phyloP scores from a whole-genome alignment of 1,140 invertebrate genomes.

The Brachionus koreanus region DNA sequence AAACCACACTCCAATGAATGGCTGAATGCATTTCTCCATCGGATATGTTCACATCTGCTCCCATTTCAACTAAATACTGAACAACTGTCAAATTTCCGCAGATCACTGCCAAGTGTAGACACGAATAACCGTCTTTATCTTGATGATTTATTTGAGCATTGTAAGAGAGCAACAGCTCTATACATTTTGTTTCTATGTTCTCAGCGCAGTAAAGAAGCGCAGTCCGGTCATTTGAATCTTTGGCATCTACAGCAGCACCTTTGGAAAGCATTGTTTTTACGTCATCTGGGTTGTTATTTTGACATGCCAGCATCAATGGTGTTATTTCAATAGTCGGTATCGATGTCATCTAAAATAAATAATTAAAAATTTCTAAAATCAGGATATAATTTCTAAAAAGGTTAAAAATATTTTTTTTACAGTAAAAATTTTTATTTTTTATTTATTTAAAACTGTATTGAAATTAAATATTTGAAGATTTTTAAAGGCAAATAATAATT shows the following conservation, averaged over 20 bases:
- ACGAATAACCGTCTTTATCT: slow-evolving; percentile 88
- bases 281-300: slow-evolving; percentile 64
- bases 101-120: slow-evolving; percentile 70
- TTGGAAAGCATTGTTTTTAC: slow-evolving; percentile 48
- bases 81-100: slow-evolving; percentile 55
- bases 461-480: not conserved
- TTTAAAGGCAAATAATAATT: slow-evolving; percentile 5
- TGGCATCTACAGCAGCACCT: slow-evolving; percentile 58
- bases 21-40: slow-evolving; percentile 90
- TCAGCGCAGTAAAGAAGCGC: slow-evolving; percentile 84
- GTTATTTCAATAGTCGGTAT: slow-evolving; percentile 61
- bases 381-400: not conserved
- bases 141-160: slow-evolving; percentile 47
- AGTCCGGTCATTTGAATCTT: slow-evolving; percentile 76
- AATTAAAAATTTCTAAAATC: slow-evolving; percentile 3
- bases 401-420: not conserved
- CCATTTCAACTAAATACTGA: slow-evolving; percentile 54
- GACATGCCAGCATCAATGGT: slow-evolving; percentile 81
- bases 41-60: slow-evolving; percentile 76
- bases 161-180: slow-evolving; percentile 68
- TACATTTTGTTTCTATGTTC: slow-evolving; percentile 63
- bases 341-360: not conserved
- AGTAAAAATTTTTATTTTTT: not conserved
- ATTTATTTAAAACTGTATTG: not conserved
- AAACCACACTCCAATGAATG: slow-evolving; percentile 91